Conservation (phyloP, 2,797 vertebrate genomes). For the Clarias pachynema region DNA sequence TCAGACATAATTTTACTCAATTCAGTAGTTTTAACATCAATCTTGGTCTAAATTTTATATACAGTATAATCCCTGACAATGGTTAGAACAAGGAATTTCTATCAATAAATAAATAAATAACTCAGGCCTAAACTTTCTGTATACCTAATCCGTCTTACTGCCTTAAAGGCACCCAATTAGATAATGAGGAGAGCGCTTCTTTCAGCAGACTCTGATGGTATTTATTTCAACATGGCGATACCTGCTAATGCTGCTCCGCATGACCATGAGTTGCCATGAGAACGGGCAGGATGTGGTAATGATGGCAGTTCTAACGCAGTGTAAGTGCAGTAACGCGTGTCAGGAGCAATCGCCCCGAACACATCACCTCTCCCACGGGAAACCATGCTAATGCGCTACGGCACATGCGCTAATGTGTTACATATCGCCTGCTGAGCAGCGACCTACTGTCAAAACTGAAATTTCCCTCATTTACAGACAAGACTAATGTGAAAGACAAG, state of each 20-base stretch:
- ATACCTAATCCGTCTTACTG: neutral
- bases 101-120: neutral
- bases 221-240: conserved; percentile 51
- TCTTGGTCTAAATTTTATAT: neutral
- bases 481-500: conserved; percentile 70
- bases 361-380: conserved; percentile 80
- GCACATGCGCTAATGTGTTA: conserved; percentile 73
- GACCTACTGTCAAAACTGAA: conserved; percentile 79
- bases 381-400: conserved; percentile 66
- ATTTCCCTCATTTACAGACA: conserved; percentile 71
- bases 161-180: conserved; percentile 31
- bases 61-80: neutral
- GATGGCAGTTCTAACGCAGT: conserved; percentile 82
- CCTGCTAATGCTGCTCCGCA: conserved; percentile 60
- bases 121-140: neutral
- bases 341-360: conserved; percentile 82
- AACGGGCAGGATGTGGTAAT: conserved; percentile 79
- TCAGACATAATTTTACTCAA: neutral
- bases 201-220: conserved; percentile 36
- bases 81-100: neutral
- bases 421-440: conserved; percentile 76
- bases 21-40: neutral
- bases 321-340: conserved; percentile 81
- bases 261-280: conserved; percentile 75
- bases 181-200: neutral